Conservation (phyloP, 2,888 invertebrate genomes). For the Tetanocera ferruginea region DNA sequence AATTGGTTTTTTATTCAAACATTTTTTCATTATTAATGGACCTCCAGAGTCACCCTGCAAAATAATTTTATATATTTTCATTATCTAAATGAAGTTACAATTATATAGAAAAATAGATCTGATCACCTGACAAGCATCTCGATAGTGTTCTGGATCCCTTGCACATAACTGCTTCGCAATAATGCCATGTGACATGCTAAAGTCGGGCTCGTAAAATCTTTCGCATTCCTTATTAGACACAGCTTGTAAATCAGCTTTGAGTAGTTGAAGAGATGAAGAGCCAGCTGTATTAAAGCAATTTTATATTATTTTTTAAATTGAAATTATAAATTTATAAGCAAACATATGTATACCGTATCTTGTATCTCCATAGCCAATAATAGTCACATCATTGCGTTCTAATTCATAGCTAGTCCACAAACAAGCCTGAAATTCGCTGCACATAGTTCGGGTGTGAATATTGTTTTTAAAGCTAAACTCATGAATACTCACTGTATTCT, state of each 20-base stretch:
- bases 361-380: constrained; percentile 75
- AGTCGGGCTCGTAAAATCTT: constrained; percentile 10
- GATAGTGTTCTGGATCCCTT: constrained; percentile 53
- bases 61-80: too few relatives aligned
- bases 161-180: constrained; percentile 61
- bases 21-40: too few relatives aligned
- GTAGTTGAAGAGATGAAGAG: constrained; percentile 39
- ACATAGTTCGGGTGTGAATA: too few relatives aligned
- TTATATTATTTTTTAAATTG: neutral
- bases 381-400: constrained; percentile 68
- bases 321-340: neutral
- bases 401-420: constrained; percentile 66
- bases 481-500: constrained; percentile 11
- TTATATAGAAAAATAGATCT: neutral
- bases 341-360: constrained; percentile 58
- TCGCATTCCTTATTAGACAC: constrained; percentile 42
- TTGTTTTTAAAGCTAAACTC: too few relatives aligned
- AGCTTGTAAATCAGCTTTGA: constrained; percentile 45
- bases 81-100: too few relatives aligned
- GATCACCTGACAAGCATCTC: constrained; percentile 57
- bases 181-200: constrained; percentile 50
- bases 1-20: too few relatives aligned
- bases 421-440: constrained; percentile 68
- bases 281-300: constrained; percentile 41
- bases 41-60: too few relatives aligned